A percentile compares a stretch with the other conserved stretches of the same genome.
Evolutionary conservation across 2,797 vertebrate species (phyloP).

Genomic region (Sebastes flavidus): DNA sequence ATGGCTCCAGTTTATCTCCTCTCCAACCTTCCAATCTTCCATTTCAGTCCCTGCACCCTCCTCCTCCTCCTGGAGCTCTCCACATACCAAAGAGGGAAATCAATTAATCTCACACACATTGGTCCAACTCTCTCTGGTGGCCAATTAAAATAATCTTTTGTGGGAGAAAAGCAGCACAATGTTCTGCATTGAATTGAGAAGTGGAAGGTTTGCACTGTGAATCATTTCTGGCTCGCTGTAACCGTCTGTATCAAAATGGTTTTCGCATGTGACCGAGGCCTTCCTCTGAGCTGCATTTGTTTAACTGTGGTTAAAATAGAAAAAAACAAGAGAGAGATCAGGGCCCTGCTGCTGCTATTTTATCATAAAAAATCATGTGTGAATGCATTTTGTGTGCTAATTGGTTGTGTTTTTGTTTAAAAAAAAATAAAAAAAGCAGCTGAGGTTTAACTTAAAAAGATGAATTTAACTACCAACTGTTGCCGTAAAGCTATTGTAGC

Average conservation of each 20-base stretch:
- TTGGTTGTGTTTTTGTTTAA: not conserved
- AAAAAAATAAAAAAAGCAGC: not conserved
- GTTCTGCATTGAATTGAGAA: constrained; percentile 2
- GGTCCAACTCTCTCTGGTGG: constrained; percentile 45
- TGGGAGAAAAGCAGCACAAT: constrained; percentile 18
- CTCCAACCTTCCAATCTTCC: constrained; percentile 40
- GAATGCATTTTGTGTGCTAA: not conserved
- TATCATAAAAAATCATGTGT: not conserved
- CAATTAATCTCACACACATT: constrained; percentile 50
- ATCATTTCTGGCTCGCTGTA: not conserved
- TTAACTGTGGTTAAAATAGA: not conserved
- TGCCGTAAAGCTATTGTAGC: not conserved
- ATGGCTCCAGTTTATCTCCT: constrained; percentile 62
- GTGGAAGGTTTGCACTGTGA: constrained; percentile 5
- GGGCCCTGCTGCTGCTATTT: not conserved
- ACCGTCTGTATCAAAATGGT: constrained; percentile 9
- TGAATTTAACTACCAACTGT: not conserved
- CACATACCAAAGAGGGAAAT: constrained; percentile 58
- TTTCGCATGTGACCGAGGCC: constrained; percentile 7
- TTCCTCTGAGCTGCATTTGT: constrained; percentile 9
- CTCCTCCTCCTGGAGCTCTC: constrained; percentile 8
- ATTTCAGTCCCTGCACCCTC: constrained; percentile 28
- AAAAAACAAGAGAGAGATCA: not conserved
- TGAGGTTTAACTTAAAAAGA: not conserved
- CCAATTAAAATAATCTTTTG: constrained; percentile 36